Evolutionary conservation across 2,888 invertebrate species (phyloP).

Genomic region (Seira sanloemensis): DNA sequence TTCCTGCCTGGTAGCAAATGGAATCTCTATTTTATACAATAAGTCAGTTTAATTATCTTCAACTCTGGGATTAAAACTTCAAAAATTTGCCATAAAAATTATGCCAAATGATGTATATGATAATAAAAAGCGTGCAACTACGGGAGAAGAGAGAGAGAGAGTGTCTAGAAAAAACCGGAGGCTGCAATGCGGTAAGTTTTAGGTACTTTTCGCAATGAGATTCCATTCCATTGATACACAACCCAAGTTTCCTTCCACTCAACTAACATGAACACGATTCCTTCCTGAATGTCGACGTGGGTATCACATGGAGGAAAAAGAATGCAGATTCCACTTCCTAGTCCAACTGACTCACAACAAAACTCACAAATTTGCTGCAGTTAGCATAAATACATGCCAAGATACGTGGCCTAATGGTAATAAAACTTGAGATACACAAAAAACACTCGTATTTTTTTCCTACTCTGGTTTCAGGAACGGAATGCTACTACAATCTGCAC

Average conservation of each 20-base stretch:
- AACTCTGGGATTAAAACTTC: background rate
- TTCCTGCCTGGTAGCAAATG: too few relatives aligned
- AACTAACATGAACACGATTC: background rate
- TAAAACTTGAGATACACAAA: background rate
- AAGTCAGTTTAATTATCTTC: background rate
- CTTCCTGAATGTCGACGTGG: background rate
- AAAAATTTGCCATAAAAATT: background rate
- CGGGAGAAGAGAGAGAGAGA: background rate
- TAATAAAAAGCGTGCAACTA: background rate
- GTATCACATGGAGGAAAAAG: background rate
- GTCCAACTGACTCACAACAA: background rate
- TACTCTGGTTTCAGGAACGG: background rate
- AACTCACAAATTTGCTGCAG: slow-evolving; percentile 12
- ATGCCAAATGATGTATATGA: slow-evolving; percentile 10
- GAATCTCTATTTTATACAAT: background rate
- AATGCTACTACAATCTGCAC: background rate
- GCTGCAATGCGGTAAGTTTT: slow-evolving; percentile 58
- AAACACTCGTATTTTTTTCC: background rate
- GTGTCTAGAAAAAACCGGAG: background rate
- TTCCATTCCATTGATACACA: slow-evolving; percentile 15
- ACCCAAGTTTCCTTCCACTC: background rate
- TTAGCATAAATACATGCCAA: background rate
- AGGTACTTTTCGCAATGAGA: slow-evolving; percentile 38
- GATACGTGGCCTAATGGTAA: background rate
- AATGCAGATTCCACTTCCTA: background rate